phyloP scores from a whole-genome alignment of 2,113 vertebrate species.

The Theristicus caerulescens region DNA sequence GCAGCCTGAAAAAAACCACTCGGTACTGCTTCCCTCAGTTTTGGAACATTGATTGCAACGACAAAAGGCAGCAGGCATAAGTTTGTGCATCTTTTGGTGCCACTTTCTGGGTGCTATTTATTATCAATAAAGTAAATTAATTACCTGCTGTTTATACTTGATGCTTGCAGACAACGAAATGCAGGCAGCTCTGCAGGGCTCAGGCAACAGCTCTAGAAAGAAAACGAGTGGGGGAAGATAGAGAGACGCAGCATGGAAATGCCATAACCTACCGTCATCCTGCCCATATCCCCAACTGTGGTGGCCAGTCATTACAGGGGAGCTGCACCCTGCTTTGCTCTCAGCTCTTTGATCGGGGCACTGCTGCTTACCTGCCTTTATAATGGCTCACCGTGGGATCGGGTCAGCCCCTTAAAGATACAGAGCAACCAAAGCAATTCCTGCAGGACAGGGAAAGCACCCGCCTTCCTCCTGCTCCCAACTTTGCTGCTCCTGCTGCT shows the following conservation, averaged over 20 bases:
- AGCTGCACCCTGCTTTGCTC: conserved; percentile 1
- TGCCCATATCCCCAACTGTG: conserved; percentile 90
- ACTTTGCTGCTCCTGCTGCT: background rate
- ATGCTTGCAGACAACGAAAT: background rate
- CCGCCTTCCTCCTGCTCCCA: background rate
- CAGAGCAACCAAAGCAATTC: conserved; percentile 45
- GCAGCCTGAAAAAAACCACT: background rate
- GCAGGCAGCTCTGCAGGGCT: conserved; percentile 32
- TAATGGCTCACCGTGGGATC: conserved; percentile 21
- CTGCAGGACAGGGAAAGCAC: background rate
- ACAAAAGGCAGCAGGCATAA: background rate
- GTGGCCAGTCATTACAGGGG: conserved; percentile 82
- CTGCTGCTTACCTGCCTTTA: conserved; percentile 65
- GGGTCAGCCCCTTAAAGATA: conserved; percentile 78
- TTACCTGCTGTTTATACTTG: conserved; percentile 11
- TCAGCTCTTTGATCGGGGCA: background rate
- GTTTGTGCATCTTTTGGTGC: background rate
- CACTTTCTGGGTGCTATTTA: background rate
- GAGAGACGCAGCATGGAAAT: conserved; percentile 2
- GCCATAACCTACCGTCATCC: conserved; percentile 86
- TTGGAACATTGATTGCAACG: background rate
- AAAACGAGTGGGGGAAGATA: background rate
- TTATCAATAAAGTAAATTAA: background rate
- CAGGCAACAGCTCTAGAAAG: conserved; percentile 3
- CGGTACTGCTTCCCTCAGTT: background rate